Evolutionary conservation across 2,113 vertebrate genomes (phyloP).

Genomic region (Heteronetta atricapilla): DNA sequence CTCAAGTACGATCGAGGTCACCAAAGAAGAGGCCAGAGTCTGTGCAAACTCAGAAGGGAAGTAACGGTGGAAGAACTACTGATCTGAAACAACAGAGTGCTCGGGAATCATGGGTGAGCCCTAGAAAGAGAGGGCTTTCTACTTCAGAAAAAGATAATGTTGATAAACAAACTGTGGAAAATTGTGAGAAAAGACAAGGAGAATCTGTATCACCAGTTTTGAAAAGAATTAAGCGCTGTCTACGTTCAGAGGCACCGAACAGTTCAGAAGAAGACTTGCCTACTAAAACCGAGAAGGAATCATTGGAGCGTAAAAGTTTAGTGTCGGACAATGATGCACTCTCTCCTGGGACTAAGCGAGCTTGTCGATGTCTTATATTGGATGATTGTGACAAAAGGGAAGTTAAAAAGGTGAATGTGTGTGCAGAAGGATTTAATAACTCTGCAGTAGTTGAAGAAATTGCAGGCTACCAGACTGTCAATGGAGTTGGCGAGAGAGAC

Average conservation of each 20-base stretch:
- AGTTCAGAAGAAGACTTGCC: constrained; percentile 85
- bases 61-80: constrained; percentile 77
- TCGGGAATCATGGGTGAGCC: constrained; percentile 85
- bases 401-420: constrained; percentile 80
- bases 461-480: constrained; percentile 83
- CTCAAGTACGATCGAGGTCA: constrained; percentile 90
- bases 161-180: constrained; percentile 85
- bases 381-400: constrained; percentile 87
- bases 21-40: constrained; percentile 94
- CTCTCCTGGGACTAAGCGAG: constrained; percentile 80
- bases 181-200: constrained; percentile 81
- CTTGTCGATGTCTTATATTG: constrained; percentile 83
- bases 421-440: constrained; percentile 77
- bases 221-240: constrained; percentile 90
- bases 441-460: constrained; percentile 74
- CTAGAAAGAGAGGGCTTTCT: constrained; percentile 88
- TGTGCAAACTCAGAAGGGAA: constrained; percentile 80
- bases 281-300: constrained; percentile 78
- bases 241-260: constrained; percentile 87
- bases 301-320: constrained; percentile 77
- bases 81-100: constrained; percentile 80
- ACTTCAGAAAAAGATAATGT: constrained; percentile 88
- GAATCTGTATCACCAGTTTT: constrained; percentile 84
- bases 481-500: constrained; percentile 87
- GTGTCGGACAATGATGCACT: constrained; percentile 84